Conservation (phyloP, 53 echinoderm and acorn worm species). For the Astropecten irregularis region DNA sequence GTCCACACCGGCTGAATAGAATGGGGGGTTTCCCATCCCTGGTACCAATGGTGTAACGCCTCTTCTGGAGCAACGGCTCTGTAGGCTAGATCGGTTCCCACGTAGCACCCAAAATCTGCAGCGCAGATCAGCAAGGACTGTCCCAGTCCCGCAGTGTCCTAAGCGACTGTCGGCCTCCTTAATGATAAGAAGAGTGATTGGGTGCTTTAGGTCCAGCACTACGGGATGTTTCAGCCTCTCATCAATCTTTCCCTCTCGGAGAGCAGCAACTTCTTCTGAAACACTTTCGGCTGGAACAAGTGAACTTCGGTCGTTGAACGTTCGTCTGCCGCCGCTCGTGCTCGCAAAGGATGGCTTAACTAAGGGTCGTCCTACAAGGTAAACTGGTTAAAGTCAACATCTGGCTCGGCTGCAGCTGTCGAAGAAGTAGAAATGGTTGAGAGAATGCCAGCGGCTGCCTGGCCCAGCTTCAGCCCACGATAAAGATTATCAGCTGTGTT, state of each 20-base stretch:
- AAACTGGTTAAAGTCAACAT: background rate
- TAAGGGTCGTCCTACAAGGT: conserved; percentile 7
- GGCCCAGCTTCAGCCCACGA: background rate
- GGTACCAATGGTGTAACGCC: no score
- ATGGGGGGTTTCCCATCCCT: background rate
- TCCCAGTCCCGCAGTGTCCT: no score
- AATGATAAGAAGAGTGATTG: no score
- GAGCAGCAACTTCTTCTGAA: background rate
- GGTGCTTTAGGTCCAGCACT: no score
- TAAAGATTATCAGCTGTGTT: conserved; percentile 10
- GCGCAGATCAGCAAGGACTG: no score
- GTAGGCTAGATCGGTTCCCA: background rate
- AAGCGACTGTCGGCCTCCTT: no score
- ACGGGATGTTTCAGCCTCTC: background rate
- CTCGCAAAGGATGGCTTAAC: background rate
- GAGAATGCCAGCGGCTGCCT: conserved; percentile 6
- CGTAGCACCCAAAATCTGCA: no score
- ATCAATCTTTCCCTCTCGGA: background rate
- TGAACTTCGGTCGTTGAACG: background rate
- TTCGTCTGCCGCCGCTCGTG: background rate
- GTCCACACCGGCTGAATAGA: no score
- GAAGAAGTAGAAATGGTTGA: background rate
- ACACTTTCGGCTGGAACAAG: background rate
- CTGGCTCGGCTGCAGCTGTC: background rate
- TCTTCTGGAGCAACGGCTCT: background rate